These are phyloP conservation scores for Cephonodes hylas DNA, from an alignment of 2,888 invertebrate genomes.

Conservation along the genomic window DNA sequence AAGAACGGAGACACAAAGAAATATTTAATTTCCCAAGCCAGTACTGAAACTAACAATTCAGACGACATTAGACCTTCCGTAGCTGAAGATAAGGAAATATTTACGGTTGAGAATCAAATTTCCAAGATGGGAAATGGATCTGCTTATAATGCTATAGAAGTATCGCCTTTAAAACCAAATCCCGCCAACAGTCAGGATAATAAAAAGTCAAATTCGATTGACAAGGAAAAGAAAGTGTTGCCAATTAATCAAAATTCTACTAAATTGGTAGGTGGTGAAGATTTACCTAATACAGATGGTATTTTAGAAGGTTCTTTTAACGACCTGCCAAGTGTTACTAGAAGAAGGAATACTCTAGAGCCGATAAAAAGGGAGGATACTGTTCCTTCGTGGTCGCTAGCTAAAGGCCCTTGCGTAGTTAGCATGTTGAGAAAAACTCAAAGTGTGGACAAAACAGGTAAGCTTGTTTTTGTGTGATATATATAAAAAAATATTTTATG, in stretches of 20 bases:
- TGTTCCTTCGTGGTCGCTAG: conserved; percentile 70
- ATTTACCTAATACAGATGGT: not conserved
- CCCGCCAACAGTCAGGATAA: not conserved
- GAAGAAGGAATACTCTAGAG: conserved; percentile 67
- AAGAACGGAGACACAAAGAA: conserved; percentile 52
- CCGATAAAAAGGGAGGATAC: conserved; percentile 63
- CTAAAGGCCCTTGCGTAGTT: conserved; percentile 68
- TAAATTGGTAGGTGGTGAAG: conserved; percentile 19
- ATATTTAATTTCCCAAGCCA: conserved; percentile 54
- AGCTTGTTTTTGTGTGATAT: conserved; percentile 11
- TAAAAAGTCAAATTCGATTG: not conserved
- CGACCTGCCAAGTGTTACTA: conserved; percentile 58
- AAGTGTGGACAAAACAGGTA: conserved; percentile 36
- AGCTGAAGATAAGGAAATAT: conserved; percentile 51
- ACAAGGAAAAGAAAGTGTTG: conserved; percentile 32
- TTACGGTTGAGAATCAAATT: conserved; percentile 66
- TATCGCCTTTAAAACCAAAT: conserved; percentile 39
- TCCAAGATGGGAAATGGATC: conserved; percentile 46
- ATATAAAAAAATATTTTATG: too few relatives aligned
- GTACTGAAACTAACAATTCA: conserved; percentile 68
- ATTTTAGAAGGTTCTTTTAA: conserved; percentile 19
- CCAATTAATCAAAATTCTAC: conserved; percentile 27
- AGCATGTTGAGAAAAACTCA: conserved; percentile 58
- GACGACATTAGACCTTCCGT: conserved; percentile 66
- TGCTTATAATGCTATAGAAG: conserved; percentile 17